Evolutionary conservation across 2,797 vertebrate species (phyloP).

Genomic region (Nyctalus aviator): DNA sequence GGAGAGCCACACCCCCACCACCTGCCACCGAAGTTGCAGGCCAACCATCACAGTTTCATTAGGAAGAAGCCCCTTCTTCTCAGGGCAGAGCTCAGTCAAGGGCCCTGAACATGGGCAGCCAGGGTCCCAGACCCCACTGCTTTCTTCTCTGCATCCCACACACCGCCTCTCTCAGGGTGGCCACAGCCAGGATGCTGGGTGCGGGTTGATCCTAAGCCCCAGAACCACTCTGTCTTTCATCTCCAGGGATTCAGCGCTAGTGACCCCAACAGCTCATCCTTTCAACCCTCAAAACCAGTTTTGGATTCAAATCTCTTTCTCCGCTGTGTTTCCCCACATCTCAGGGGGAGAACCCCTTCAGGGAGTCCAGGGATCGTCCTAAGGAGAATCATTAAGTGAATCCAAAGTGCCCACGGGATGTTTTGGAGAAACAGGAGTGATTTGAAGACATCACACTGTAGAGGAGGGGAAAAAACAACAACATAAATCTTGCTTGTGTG

Average conservation of each 20-base stretch:
- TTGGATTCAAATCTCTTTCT: background rate
- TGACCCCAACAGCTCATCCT: background rate
- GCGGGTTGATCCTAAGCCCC: background rate
- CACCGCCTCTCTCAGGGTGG: background rate
- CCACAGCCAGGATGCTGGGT: background rate
- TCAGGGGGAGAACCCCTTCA: background rate
- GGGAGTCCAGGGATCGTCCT: background rate
- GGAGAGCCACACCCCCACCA: background rate
- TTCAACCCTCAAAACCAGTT: background rate
- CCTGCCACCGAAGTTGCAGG: background rate
- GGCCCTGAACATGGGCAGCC: fast-evolving
- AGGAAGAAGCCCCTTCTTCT: background rate
- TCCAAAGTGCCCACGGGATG: background rate
- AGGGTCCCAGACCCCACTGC: background rate
- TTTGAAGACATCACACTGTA: background rate
- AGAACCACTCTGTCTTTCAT: background rate
- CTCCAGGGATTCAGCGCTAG: background rate
- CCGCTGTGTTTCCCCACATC: background rate
- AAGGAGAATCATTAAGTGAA: background rate
- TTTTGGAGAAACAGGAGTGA: background rate
- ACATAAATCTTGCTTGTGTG: background rate
- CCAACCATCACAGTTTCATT: background rate
- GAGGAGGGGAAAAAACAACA: background rate
- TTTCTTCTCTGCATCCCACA: background rate
- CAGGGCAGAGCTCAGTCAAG: background rate